phyloP scores from a whole-genome alignment of 2,113 vertebrate genomes.

The Neotragus pygmaeus region DNA sequence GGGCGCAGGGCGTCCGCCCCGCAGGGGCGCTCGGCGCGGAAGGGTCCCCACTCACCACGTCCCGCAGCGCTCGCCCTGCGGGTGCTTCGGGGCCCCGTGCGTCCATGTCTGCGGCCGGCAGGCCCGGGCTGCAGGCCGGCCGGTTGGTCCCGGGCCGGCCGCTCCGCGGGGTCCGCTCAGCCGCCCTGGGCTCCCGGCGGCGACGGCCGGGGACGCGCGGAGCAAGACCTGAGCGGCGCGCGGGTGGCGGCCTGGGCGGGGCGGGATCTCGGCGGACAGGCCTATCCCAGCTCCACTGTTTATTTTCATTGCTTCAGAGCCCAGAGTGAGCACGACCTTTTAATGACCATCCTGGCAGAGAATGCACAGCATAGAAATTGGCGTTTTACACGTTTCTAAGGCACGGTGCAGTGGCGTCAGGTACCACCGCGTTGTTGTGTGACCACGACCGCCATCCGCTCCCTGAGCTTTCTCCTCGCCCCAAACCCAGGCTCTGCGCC shows the following conservation, averaged over 20 bases:
- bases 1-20: not conserved
- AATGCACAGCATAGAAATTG: not conserved
- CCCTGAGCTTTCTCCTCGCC: not conserved
- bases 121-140: too few relatives aligned
- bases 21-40: not conserved
- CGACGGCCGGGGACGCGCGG: not conserved
- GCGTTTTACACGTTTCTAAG: accelerated
- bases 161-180: not conserved
- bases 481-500: not conserved
- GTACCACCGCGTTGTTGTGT: not conserved
- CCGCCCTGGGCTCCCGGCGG: not conserved
- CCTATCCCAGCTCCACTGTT: not conserved
- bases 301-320: not conserved
- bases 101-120: not conserved
- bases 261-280: not conserved
- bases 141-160: not conserved
- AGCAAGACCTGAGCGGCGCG: not conserved
- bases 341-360: not conserved
- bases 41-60: constrained; percentile 26
- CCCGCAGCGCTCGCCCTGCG: not conserved
- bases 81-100: not conserved
- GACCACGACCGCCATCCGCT: not conserved
- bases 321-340: not conserved
- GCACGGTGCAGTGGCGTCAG: not conserved
- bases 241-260: not conserved